These are phyloP conservation scores for Lacerta viridis DNA, from an alignment of 2,797 vertebrate species.

Conservation along the genomic window DNA sequence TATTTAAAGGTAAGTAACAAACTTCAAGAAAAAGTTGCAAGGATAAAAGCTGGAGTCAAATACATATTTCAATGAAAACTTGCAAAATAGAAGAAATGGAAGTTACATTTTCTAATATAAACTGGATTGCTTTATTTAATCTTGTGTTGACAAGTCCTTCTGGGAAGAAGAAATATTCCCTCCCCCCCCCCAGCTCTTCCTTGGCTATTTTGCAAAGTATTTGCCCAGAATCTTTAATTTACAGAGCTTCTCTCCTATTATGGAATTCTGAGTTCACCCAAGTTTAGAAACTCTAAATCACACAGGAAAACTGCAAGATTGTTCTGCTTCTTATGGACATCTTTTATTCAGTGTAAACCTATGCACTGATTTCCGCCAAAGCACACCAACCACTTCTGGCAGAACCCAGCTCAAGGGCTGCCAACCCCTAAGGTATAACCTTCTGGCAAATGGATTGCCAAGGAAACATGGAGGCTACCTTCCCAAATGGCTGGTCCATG, in stretches of 20 bases:
- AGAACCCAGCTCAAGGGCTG: constrained; percentile 61
- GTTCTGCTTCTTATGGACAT: constrained; percentile 62
- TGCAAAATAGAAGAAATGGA: constrained; percentile 45
- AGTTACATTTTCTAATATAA: constrained; percentile 36
- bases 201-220: constrained; percentile 38
- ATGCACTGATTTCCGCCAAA: constrained; percentile 65
- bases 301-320: constrained; percentile 67
- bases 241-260: constrained; percentile 66
- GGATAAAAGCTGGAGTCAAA: constrained; percentile 52
- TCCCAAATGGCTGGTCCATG: constrained; percentile 28
- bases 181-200: constrained; percentile 19
- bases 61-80: constrained; percentile 53
- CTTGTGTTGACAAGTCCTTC: constrained; percentile 45
- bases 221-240: constrained; percentile 29
- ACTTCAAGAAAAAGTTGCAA: constrained; percentile 44
- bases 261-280: constrained; percentile 42
- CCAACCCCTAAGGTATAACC: constrained; percentile 40
- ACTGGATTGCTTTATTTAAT: constrained; percentile 47
- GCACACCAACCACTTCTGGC: constrained; percentile 61
- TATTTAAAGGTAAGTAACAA: constrained; percentile 36
- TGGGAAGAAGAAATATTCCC: constrained; percentile 2
- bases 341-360: constrained; percentile 53
- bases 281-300: constrained; percentile 56
- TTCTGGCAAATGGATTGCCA: constrained; percentile 41
- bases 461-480: constrained; percentile 32